Evolutionary conservation across 2,797 vertebrate genomes (phyloP).

Genomic region (Babyrousa celebensis): DNA sequence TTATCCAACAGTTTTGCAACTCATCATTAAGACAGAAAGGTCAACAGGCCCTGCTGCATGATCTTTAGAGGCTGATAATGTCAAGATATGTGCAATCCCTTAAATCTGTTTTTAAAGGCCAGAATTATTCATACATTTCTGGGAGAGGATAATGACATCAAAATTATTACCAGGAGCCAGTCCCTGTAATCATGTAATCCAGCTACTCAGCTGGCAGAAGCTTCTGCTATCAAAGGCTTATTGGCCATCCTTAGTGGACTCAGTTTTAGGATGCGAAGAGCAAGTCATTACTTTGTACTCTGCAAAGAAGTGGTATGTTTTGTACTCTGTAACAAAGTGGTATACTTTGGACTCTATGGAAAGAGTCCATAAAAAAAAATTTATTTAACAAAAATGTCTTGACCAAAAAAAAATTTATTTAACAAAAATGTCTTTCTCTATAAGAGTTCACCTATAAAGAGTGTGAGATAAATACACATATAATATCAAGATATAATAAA

Average conservation of each 20-base stretch:
- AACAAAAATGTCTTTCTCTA: neutral
- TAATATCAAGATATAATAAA: neutral
- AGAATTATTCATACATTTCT: constrained; percentile 81
- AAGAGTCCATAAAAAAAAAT: constrained; percentile 43
- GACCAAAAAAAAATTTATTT: constrained; percentile 21
- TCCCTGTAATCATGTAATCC: constrained; percentile 16
- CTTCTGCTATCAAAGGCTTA: neutral
- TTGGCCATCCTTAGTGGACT: constrained; percentile 6
- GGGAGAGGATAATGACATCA: constrained; percentile 75
- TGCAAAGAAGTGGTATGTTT: neutral
- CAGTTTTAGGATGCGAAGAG: constrained; percentile 35
- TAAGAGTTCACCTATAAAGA: neutral
- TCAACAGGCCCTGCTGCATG: constrained; percentile 71
- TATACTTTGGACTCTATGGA: neutral
- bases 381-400: neutral
- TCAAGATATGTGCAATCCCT: constrained; percentile 77
- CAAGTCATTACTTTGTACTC: constrained; percentile 56
- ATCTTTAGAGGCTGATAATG: constrained; percentile 80
- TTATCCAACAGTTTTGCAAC: constrained; percentile 76
- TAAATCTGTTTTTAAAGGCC: constrained; percentile 84
- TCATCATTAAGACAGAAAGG: constrained; percentile 83
- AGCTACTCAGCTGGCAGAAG: constrained; percentile 51
- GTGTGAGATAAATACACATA: neutral
- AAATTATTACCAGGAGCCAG: constrained; percentile 75
- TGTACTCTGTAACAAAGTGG: neutral